Base-by-base conservation (phyloP, 2,113 vertebrate genomes). In the Neomonachus schauinslandi region DNA sequence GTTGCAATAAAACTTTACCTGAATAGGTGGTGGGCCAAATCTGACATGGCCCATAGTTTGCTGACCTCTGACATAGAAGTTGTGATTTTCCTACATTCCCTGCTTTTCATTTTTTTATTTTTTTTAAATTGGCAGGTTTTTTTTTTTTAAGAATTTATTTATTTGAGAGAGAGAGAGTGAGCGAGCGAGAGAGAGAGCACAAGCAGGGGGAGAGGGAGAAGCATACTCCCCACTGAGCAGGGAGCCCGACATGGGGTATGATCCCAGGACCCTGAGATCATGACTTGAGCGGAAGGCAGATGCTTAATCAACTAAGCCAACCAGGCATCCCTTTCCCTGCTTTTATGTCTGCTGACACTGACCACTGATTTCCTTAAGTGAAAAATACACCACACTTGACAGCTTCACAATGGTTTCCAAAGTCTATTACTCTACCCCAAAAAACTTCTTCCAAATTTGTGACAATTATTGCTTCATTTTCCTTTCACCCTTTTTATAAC, bases 1-100 rank as follows among this genome's bases (percentile, higher is more conserved):
- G n/a, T 36, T 86, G 13, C 83, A 94, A 89, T 83, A 79, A 95
- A 96, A 95, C 39, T 80, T 95, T 95, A 96, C 53, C 95, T 96
- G 89, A 97, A 95, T 8, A 96, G 49, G 53, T 89, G 33, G 81
- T 69, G 3, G 49, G 39, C 65, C 79, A 96, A 36, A 74, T 95
- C 49, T 96, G 36, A 88, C 18, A 63, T 9, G 39, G 28, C 28
- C n/a, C 65, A 95, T 1, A 55, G 77, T 88, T 21, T 89, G 59
- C 49, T 46, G 33, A 80, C 14, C 33, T 18, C 33, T 88, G 51
- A 94, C 7, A 28, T 4, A 46, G 51, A 84, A 74, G 55, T 4
- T 86, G 11, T 82, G 55, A 61, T 90, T 92, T 93, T 53, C 63
- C 42, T 92, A 93, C 6, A 91, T 59, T 96, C 72, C 71, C 16